phyloP scores from a whole-genome alignment of 2,113 vertebrate genomes.

The Micronycteris hirsuta region DNA sequence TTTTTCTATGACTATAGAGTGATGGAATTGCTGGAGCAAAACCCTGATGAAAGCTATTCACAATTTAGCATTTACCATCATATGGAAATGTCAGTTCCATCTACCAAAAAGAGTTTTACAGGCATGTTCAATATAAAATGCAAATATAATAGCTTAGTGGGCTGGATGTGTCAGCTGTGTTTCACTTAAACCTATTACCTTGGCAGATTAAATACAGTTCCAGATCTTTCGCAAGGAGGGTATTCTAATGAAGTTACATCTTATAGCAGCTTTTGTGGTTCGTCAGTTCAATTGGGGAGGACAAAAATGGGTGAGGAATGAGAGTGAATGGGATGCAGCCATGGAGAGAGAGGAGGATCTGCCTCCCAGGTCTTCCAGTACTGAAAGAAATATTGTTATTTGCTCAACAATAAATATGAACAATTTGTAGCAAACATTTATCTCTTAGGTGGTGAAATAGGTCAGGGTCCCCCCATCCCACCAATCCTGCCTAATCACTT shows the following conservation, averaged over 20 bases:
- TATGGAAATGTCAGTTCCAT: conserved; percentile 34
- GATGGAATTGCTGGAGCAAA: conserved; percentile 19
- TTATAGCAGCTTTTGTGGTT: background rate
- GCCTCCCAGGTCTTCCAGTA: background rate
- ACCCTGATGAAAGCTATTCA: conserved; percentile 33
- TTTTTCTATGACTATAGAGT: background rate
- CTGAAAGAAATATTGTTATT: background rate
- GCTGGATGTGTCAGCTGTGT: conserved; percentile 1
- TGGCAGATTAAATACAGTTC: conserved; percentile 44
- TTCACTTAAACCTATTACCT: conserved; percentile 54
- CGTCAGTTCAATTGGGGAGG: background rate
- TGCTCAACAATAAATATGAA: background rate
- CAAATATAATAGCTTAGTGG: conserved; percentile 51
- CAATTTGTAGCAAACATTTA: background rate
- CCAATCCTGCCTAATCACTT: background rate
- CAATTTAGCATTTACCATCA: conserved; percentile 19
- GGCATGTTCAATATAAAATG: conserved; percentile 57
- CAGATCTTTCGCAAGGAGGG: background rate
- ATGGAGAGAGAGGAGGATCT: background rate
- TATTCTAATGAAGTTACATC: background rate
- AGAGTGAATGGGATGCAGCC: background rate
- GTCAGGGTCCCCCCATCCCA: background rate
- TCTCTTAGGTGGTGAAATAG: background rate
- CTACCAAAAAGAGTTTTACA: conserved; percentile 23
- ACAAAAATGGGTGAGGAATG: background rate